phyloP scores from a whole-genome alignment of 2,888 invertebrate genomes.

The Dysmachus trigonus region DNA sequence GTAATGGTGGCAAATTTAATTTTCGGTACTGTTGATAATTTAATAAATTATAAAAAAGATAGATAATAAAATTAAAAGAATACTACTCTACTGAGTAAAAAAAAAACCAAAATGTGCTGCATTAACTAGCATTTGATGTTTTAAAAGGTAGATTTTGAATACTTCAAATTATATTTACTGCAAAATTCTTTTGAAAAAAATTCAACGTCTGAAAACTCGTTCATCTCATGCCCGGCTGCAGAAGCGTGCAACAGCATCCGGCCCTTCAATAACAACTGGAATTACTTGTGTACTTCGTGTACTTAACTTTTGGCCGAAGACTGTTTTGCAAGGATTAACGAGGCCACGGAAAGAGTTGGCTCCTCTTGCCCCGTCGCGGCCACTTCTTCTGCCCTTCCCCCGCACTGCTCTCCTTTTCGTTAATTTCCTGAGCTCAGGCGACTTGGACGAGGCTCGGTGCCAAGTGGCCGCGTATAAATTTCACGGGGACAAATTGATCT shows the following conservation, averaged over 20 bases:
- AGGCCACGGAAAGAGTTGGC: not conserved
- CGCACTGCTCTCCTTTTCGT: not conserved
- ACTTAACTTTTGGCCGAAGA: not conserved
- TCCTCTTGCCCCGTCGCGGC: not conserved
- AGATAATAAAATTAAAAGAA: too few species aligned
- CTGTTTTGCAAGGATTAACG: slow-evolving; percentile 13
- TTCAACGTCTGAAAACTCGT: not conserved
- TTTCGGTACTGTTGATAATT: too few species aligned
- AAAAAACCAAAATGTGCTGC: too few species aligned
- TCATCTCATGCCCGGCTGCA: not conserved
- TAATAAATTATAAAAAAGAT: too few species aligned
- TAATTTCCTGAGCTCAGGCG: not conserved
- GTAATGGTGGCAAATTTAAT: too few species aligned
- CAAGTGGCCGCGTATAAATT: slow-evolving; percentile 37
- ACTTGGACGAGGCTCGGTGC: not conserved
- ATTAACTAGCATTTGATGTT: not conserved
- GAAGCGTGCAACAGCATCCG: not conserved
- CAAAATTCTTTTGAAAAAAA: not conserved
- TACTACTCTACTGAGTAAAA: too few species aligned
- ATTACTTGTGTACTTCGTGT: not conserved
- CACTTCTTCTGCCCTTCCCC: not conserved
- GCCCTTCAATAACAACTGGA: not conserved
- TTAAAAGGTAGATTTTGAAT: not conserved
- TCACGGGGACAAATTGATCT: slow-evolving; percentile 38
- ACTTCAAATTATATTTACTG: not conserved